These are phyloP conservation scores for Calephelis nemesis DNA, from an alignment of 1,140 invertebrate genomes.

Conservation along the genomic window DNA sequence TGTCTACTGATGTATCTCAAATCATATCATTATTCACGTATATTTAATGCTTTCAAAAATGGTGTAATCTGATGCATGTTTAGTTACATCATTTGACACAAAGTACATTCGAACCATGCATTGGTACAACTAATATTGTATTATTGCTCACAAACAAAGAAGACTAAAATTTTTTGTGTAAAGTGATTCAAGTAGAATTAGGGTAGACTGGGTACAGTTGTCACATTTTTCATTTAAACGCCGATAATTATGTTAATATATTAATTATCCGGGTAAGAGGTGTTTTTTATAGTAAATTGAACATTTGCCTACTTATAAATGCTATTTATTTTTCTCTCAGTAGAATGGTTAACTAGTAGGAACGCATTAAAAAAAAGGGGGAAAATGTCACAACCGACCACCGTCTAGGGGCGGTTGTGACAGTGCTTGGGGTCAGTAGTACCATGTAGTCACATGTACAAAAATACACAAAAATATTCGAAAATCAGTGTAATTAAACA, in stretches of 20 bases:
- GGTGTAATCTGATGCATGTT: too few species aligned
- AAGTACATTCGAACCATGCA: too few species aligned
- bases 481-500: too few species aligned
- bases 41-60: too few species aligned
- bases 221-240: not conserved
- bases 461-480: not conserved
- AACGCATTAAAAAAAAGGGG: constrained; percentile 14
- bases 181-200: too few species aligned
- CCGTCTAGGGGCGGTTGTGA: constrained; percentile 26
- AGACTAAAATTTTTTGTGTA: too few species aligned
- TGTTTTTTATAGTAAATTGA: not conserved
- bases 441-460: constrained; percentile 1
- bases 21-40: too few species aligned
- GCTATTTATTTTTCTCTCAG: not conserved
- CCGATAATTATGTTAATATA: not conserved
- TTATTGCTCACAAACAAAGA: too few species aligned
- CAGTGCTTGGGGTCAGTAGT: constrained; percentile 25
- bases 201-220: not conserved
- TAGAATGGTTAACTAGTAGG: not conserved
- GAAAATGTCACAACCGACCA: constrained; percentile 28
- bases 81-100: too few species aligned
- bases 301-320: not conserved
- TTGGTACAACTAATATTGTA: too few species aligned
- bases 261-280: not conserved
- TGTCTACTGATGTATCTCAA: too few species aligned